Evolutionary conservation across 2,888 invertebrate genomes (phyloP).

Genomic region (Epistrophe eligans): DNA sequence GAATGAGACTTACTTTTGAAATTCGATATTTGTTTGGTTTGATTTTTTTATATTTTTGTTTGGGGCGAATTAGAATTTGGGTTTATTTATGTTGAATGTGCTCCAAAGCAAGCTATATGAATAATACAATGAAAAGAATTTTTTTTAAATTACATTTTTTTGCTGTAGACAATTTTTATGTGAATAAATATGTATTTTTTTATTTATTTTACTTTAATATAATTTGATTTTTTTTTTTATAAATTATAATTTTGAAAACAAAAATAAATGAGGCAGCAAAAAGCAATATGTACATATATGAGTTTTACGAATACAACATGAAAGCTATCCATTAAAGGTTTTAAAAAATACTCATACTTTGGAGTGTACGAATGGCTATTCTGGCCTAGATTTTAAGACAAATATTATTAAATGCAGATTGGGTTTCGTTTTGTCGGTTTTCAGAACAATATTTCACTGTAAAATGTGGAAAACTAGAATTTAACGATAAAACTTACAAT

Average conservation of each 20-base stretch:
- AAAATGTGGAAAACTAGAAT: too few species aligned
- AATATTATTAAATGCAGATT: too few species aligned
- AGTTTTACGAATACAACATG: too few species aligned
- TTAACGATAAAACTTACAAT: too few species aligned
- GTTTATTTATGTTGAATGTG: constrained; percentile 80
- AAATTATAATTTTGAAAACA: neutral
- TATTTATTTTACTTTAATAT: constrained; percentile 24
- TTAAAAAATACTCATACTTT: too few species aligned
- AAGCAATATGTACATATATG: neutral
- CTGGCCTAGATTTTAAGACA: too few species aligned
- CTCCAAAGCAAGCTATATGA: constrained; percentile 84
- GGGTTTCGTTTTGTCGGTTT: too few species aligned
- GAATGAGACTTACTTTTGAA: constrained; percentile 74
- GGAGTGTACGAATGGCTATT: too few species aligned
- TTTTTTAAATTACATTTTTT: constrained; percentile 68
- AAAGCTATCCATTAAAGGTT: too few species aligned
- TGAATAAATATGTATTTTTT: constrained; percentile 17
- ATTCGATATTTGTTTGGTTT: constrained; percentile 65
- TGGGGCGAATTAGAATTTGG: constrained; percentile 61
- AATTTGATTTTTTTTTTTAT: constrained; percentile 3
- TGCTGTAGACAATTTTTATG: constrained; percentile 75
- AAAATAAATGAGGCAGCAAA: constrained; percentile 12
- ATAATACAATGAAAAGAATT: constrained; percentile 81
- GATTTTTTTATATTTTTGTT: constrained; percentile 26
- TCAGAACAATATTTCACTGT: too few species aligned